Evolutionary conservation across 2,113 vertebrate species (phyloP).

Genomic region (Apteryx mantelli): DNA sequence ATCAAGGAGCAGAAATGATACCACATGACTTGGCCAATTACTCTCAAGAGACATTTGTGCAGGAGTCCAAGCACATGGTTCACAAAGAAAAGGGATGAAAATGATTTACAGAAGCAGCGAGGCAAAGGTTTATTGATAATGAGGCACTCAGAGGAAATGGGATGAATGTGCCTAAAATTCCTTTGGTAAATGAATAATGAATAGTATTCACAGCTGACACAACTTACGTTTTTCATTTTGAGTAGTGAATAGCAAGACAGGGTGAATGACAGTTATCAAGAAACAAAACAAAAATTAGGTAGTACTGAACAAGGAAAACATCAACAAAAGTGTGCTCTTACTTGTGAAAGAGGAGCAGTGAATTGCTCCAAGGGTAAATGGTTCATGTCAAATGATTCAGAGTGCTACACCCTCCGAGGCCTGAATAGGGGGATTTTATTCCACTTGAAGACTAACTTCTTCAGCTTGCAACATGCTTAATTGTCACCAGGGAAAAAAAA

Average conservation of each 20-base stretch:
- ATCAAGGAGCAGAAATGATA: neutral
- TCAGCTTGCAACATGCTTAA: neutral
- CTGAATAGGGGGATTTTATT: neutral
- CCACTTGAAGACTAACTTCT: neutral
- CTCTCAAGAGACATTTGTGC: neutral
- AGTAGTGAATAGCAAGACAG: neutral
- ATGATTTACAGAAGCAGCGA: neutral
- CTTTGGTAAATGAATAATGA: neutral
- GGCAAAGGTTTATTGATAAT: conserved; percentile 38
- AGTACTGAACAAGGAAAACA: neutral
- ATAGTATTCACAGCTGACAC: neutral
- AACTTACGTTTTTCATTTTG: neutral
- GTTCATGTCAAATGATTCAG: neutral
- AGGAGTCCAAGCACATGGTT: neutral
- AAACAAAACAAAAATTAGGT: neutral
- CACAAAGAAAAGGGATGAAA: neutral
- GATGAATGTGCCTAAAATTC: neutral
- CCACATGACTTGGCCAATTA: neutral
- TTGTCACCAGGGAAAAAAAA: neutral
- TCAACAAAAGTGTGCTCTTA: neutral
- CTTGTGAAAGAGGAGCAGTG: neutral
- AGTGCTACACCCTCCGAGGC: fast-evolving
- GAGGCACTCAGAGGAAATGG: conserved; percentile 16
- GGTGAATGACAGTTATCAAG: neutral
- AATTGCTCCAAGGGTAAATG: neutral